Base-by-base conservation (phyloP, 2,888 invertebrate genomes). In the Thysanoteuthis rhombus region DNA sequence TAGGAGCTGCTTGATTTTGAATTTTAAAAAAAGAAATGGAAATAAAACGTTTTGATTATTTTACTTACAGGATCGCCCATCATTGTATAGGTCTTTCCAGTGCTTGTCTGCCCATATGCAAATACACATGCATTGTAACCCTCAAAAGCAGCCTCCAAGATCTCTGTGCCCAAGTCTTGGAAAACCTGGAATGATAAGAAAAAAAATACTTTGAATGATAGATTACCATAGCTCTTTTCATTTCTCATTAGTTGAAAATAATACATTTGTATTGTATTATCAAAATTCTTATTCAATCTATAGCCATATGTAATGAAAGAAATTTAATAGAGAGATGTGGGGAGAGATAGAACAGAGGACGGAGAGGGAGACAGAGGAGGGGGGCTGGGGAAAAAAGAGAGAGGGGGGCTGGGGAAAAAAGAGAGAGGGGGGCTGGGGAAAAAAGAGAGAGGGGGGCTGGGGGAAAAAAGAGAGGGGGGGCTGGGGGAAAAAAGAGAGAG, bases 61-160 rank as follows among this genome's bases (percentile, higher is more conserved):
- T n/a, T n/a, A n/a, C 95, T 94, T 95, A 98, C 98, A 95, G 97
- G 97, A n/a, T 97, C 97, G 52, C 99, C 99, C 97, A 98, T 98
- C 99, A 99, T 99, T 0, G 99, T 99, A 96, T 98, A 98, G 0
- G 99, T 99, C 97, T 99, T 99, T 0, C 99, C 99, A 93, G 98
- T 98, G 28, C 99, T 98, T 1, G 99, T 99, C 97, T 99, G 99
- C 0, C 99, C 99, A 96, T 99, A 99, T 25, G 99, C 99, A 97
- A 99, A 98, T 92, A 99, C 98, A 97, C 99, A 99, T 10, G 98
- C 98, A 97, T 99, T 98, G 96, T 98, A 99, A 0, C 98, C 98
- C 6, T 97, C 97, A 94, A 97, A 97, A 25, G 98, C 97, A 52
- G 98, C 98, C 45, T 97, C 97, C 93, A 98, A 97, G 42, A 98